Conservation (phyloP, 2,797 vertebrate species). For the Psittacula echo region DNA sequence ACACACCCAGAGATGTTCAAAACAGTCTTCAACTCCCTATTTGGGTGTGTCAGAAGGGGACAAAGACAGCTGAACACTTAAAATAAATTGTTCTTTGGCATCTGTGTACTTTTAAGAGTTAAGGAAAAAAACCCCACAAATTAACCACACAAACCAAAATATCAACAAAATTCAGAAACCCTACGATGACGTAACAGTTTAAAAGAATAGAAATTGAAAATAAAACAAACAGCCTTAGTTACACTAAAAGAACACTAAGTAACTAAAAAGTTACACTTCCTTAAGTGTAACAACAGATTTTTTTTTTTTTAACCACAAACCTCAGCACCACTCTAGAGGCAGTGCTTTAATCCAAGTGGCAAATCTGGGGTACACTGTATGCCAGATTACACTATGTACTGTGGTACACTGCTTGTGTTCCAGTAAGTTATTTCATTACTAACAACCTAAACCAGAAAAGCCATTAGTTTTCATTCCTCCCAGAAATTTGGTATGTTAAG, state of each 20-base stretch:
- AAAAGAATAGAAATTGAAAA: not conserved
- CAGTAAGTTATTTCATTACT: not conserved
- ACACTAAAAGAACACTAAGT: too few species aligned
- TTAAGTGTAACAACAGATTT: not conserved
- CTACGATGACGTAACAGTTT: not conserved
- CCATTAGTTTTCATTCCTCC: not conserved
- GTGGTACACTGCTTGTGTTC: not conserved
- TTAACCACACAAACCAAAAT: not conserved
- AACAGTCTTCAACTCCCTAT: not conserved
- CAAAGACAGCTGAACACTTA: not conserved
- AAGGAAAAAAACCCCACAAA: fast-evolving
- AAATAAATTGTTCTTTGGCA: not conserved
- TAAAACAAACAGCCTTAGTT: not conserved
- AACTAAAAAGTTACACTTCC: too few species aligned
- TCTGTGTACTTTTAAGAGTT: not conserved
- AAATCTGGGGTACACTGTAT: not conserved
- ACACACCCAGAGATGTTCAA: not conserved
- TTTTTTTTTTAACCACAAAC: not conserved
- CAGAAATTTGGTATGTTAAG: not conserved
- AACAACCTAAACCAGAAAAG: not conserved
- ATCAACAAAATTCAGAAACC: not conserved
- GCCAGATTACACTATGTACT: not conserved
- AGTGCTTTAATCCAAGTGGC: not conserved
- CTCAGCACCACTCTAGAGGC: not conserved
- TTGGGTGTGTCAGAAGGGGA: not conserved